Base-by-base conservation (phyloP, 2,797 vertebrate genomes). In the Spea hammondii region DNA sequence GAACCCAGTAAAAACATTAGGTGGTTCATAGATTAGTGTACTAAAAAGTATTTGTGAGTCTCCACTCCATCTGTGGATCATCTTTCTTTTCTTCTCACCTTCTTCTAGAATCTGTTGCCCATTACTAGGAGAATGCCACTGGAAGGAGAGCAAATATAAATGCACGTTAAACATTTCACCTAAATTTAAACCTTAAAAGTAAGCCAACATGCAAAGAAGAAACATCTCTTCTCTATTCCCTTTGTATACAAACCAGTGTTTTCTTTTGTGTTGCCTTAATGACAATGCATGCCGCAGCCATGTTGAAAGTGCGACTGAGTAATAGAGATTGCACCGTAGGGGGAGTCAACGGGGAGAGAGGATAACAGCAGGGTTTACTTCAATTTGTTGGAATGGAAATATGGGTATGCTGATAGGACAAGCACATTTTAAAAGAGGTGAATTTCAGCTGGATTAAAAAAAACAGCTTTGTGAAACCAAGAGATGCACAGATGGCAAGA, bases 271-370 rank as follows among this genome's bases (percentile, higher is more conserved):
- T 65, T 65, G 70, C 80, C 77, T 82, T 82, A 77, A 77, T 77
- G 46, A 73, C 66, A 77, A 65, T 49, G 69, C 65, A 77, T 82
- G 80, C 80, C 50, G 72, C 62, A 78, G 57, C 72, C 65, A 76
- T 78, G 76, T 82, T 77, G 55, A 59, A 77, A 68, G 8, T 77
- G 80, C 65, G 62, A 71, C 65, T 32, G 54, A 73, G 57, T 69
- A 77, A 82, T 74, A 82, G 79, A 77, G 70, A 68, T 76, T 77
- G 79, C 79, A 81, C 79, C 57, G 75, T 82, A 77, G 80, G 80
- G 80, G 80, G 75, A 82, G 80, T 77, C 80, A 70, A 71, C 74
- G 70, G 75, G 75, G 75, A 77, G 64, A 68, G 57, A 74, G 65
- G 65, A 77, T 49, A 79, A 82, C 80, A 82, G 80, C 80, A 57